phyloP scores from a whole-genome alignment of 2,113 vertebrate species.

The Dasyprocta punctata region DNA sequence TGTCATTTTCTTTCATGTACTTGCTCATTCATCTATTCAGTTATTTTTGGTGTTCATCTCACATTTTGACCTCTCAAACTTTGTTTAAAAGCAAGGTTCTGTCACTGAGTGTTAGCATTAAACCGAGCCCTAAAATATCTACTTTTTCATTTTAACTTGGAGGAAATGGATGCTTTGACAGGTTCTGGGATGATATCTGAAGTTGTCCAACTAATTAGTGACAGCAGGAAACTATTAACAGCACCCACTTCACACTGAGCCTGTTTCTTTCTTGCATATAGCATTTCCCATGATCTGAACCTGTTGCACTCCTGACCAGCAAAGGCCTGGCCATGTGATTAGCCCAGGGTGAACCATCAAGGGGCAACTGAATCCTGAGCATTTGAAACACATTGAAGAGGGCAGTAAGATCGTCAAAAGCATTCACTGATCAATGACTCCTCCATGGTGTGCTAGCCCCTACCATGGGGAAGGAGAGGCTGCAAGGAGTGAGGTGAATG shows the following conservation, averaged over 20 bases:
- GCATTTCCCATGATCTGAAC: not conserved
- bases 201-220: not conserved
- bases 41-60: constrained; percentile 1
- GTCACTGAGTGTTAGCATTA: not conserved
- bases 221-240: not conserved
- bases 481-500: not conserved
- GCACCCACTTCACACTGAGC: accelerated
- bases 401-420: not conserved
- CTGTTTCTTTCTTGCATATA: not conserved
- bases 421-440: not conserved
- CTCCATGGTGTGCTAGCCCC: not conserved
- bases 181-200: not conserved
- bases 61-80: not conserved
- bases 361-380: not conserved
- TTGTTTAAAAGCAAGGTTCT: not conserved
- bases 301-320: not conserved
- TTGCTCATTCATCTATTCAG: not conserved
- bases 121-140: not conserved
- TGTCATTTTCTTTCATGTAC: not conserved
- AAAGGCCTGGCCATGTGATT: too few species aligned
- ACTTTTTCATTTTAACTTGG: not conserved
- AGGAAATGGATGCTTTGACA: not conserved
- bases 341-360: not conserved
- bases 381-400: not conserved
- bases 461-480: not conserved